Conservation (phyloP, 1,140 invertebrate genomes). For the Paracyclopina nana region DNA sequence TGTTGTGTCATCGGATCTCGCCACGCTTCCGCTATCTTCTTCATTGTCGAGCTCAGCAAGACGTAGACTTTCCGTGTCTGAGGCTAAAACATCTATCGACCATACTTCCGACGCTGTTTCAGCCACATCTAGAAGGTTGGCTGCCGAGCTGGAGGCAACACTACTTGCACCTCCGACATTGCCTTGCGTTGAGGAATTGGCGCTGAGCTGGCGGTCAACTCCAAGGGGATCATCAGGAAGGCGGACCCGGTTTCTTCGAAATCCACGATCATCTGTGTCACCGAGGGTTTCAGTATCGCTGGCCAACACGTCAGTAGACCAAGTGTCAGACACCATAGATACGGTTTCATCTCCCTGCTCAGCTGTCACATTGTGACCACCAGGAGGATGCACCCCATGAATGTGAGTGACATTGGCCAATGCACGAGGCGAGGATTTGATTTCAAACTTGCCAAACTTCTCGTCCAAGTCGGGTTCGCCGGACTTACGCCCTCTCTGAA, state of each 20-base stretch:
- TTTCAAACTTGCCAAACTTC: conserved; percentile 96
- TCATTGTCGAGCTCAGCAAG: conserved; percentile 66
- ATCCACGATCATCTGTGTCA: conserved; percentile 14
- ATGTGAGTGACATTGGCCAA: conserved; percentile 2
- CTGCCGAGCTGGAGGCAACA: background rate
- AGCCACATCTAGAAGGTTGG: conserved; percentile 38
- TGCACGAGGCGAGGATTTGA: conserved; percentile 63
- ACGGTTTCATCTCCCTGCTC: conserved; percentile 56
- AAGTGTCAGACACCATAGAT: conserved; percentile 86
- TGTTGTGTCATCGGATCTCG: conserved; percentile 41
- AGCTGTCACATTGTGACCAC: background rate
- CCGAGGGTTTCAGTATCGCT: conserved; percentile 72
- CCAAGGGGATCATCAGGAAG: conserved; percentile 17
- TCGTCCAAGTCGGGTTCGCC: conserved; percentile 66
- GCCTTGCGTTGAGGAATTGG: background rate
- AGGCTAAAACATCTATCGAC: conserved; percentile 88
- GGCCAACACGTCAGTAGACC: conserved; percentile 87
- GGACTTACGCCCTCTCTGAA: conserved; percentile 5
- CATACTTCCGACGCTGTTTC: conserved; percentile 88
- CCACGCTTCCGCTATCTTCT: conserved; percentile 55
- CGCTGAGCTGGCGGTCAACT: background rate
- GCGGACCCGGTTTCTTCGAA: conserved; percentile 5
- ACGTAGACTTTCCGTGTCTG: conserved; percentile 60
- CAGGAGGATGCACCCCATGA: background rate
- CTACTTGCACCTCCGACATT: background rate